phyloP scores from a whole-genome alignment of 2,888 invertebrate genomes.

The Dastarcus helophoroides region DNA sequence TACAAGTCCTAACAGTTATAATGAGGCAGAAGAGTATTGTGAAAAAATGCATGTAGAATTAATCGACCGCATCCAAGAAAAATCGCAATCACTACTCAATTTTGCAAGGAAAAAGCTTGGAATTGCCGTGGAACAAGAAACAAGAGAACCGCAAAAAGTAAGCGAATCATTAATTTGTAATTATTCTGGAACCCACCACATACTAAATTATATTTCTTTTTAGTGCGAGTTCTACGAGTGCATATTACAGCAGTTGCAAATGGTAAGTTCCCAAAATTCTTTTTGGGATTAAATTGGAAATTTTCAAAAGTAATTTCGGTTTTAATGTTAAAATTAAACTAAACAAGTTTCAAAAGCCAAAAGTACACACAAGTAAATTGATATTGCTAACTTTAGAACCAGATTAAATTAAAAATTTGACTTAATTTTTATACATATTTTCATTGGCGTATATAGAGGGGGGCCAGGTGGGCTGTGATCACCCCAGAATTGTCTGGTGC shows the following conservation, averaged over 20 bases:
- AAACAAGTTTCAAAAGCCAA: too few species aligned
- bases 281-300: constrained; percentile 2
- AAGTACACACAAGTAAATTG: too few species aligned
- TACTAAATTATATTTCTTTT: constrained; percentile 12
- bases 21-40: constrained; percentile 24
- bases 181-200: constrained; percentile 3
- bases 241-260: constrained; percentile 17
- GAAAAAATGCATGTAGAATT: constrained; percentile 24
- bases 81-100: constrained; percentile 26
- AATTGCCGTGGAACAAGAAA: constrained; percentile 18
- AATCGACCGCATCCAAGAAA: constrained; percentile 22
- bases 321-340: too few species aligned
- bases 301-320: too few species aligned
- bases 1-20: constrained; percentile 19
- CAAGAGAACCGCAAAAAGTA: constrained; percentile 24
- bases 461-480: too few species aligned
- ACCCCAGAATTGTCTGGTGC: too few species aligned
- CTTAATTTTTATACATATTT: too few species aligned
- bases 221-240: constrained; percentile 23
- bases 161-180: constrained; percentile 2
- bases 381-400: too few species aligned
- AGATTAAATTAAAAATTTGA: too few species aligned
- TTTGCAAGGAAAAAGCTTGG: constrained; percentile 27
- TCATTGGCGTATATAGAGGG: too few species aligned
- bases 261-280: constrained; percentile 15